Evolutionary conservation across 2,888 invertebrate species (phyloP), one percentile per base, ranked within the genome.

Genomic region (Leptinotarsa rubiginosa): DNA sequence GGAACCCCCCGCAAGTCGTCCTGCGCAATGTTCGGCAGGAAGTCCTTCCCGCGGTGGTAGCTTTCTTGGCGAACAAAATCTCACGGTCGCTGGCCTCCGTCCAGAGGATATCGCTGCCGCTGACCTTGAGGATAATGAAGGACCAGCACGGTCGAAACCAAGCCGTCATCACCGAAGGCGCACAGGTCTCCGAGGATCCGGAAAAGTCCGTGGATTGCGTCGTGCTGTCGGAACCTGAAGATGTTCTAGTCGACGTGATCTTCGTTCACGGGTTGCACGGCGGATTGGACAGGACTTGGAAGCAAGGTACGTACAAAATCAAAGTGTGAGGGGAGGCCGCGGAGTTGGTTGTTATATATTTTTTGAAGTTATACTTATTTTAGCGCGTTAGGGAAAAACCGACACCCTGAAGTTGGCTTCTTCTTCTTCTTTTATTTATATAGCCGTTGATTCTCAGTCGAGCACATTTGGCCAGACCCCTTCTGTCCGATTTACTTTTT

Each of bases 221-320:
- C 18, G 86, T 89, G 4, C 79, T 89, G 16, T 82, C 81, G 68
- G 83, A 86, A 76, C 88, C 88, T 3, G 76, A 80, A 64, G 80
- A 82, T 31, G 81, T 85, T 20, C 76, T 76, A 5, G 91, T 91
- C 2, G 96, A 97, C 84, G 91, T 96, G 25, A 91, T 97, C 22
- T 95, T 97, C 83, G 92, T 96, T 0, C 96, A 97, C 83, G 96
- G 95, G 4, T 87, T 95, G 0, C 92, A 93, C 83, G 95, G 94
- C 0, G 95, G 95, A 0, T 89, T 94, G 47, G 91, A 92, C 22
- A 94, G 94, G 83, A 96, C 96, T 0, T 96, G 96, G 96, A 90
- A 94, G 65, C 81, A 81, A 76, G 75, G 75, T 75, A 66, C 22
- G 65, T 62, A 59, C 25, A 41, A 31, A 31, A 31, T 10, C 31